Evolutionary conservation across 2,113 vertebrate genomes (phyloP).

Genomic region (Eublepharis macularius): DNA sequence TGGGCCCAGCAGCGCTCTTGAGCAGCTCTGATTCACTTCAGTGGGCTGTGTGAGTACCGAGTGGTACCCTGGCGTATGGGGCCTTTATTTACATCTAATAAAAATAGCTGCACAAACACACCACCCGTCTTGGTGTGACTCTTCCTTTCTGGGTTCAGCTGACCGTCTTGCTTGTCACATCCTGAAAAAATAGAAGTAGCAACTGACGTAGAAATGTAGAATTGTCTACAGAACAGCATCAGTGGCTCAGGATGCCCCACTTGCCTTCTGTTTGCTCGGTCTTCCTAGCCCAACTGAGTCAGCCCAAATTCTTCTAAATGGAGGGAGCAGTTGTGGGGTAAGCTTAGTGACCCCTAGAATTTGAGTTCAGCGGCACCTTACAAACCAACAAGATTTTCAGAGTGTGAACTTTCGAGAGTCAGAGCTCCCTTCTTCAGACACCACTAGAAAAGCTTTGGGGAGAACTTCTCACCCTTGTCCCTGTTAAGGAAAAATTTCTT

Average conservation of each 20-base stretch:
- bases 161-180: too few relatives aligned
- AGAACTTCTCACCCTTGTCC: too few relatives aligned
- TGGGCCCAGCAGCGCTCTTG: not conserved
- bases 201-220: too few relatives aligned
- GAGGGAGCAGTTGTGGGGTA: not conserved
- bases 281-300: not conserved
- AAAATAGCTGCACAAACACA: conserved; percentile 49
- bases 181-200: not conserved
- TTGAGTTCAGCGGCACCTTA: too few relatives aligned
- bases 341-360: too few relatives aligned
- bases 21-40: not conserved
- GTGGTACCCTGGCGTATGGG: too few relatives aligned
- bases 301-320: not conserved
- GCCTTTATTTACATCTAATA: conserved; percentile 60
- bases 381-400: too few relatives aligned
- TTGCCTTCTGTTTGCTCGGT: not conserved
- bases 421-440: too few relatives aligned
- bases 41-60: not conserved
- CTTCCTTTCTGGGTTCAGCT: not conserved
- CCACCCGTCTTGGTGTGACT: not conserved
- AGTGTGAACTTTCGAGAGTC: too few relatives aligned
- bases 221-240: not conserved
- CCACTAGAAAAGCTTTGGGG: too few relatives aligned
- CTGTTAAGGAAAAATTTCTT: too few relatives aligned
- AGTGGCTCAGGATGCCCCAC: too few relatives aligned